A percentile compares a stretch with the other conserved stretches of the same genome.
Conservation (phyloP, 2,888 invertebrate genomes). For the Diplazon laetatorius region DNA sequence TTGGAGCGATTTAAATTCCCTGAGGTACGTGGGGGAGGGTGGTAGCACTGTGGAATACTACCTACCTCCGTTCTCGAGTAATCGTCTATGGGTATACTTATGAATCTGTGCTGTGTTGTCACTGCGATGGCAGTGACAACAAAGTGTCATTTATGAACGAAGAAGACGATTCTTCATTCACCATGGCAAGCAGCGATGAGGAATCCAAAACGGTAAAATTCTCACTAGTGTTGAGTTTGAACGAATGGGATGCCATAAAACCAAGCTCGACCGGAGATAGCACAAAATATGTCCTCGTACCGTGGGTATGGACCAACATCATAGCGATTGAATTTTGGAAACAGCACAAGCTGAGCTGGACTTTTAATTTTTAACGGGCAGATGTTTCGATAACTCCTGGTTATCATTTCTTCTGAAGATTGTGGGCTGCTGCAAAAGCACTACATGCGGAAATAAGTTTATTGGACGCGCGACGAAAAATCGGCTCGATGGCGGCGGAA, state of each 20-base stretch:
- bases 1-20: no score
- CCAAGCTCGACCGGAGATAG: conserved; percentile 18
- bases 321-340: conserved; percentile 55
- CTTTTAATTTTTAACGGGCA: conserved; percentile 55
- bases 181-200: not conserved
- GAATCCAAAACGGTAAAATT: not conserved
- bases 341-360: conserved; percentile 51
- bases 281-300: conserved; percentile 22
- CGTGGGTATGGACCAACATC: conserved; percentile 47
- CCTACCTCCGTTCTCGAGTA: no score
- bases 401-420: conserved; percentile 46
- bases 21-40: no score
- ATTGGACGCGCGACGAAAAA: conserved; percentile 37
- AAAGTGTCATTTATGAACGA: not conserved
- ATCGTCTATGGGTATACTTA: no score
- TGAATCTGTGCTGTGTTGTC: no score
- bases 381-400: conserved; percentile 12
- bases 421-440: conserved; percentile 43
- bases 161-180: not conserved
- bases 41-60: no score
- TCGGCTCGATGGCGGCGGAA: conserved; percentile 24
- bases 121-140: conserved; percentile 18
- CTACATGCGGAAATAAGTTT: conserved; percentile 47
- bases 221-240: not conserved
- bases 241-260: conserved; percentile 52